Evolutionary conservation across 2,113 vertebrate species (phyloP), one percentile per base, ranked within the genome.

Genomic region (Apistogramma diplotaenia): DNA sequence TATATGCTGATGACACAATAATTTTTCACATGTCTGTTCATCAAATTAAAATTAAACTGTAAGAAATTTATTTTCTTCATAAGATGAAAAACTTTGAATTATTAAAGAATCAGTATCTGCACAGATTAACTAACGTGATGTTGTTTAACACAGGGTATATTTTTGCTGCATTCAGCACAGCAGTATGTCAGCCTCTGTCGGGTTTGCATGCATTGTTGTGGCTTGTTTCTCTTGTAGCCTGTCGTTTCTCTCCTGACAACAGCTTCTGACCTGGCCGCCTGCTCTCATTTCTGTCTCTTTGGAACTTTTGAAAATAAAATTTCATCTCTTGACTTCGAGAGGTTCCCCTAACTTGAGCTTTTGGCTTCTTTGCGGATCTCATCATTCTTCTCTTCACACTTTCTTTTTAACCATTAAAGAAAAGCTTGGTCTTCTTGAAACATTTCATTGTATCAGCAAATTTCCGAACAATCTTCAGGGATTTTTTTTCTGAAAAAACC

Each of bases 321-420:
- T 73, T 88, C 16, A 74, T 82, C 67, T 78, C 88, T 85, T 75
- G 70, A 78, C 55, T 65, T 84, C 76, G 74, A 75, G 60, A 78
- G 35, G 74, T 72, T 7, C 6, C 54, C 56, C 25, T 2, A 3
- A 58, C 12, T 53, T 25, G 18, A 70, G 49, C 78, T 70, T 49
- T 70, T 71, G 61, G 49, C 85, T 83, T 55, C 12, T 60, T 87
- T 40, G 33, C 54, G 37, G 82, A 18, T 29, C 51, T 65, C 72
- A 70, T 53, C 21, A n/a, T 56, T 76, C 65, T 37, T 81, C 25
- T 73, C 33, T 23, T 59, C 60, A 16, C 43, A 16, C 19, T 10
- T 27, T 4, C 25, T 15, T 54, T n/a, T 61, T 2, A 16, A n/a
- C 37, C 2, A 6, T 25, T n/a, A n/a, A n/a, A n/a, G 31, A 43